Conservation (phyloP, 1,140 invertebrate species). For the Drosophila baimaii region DNA sequence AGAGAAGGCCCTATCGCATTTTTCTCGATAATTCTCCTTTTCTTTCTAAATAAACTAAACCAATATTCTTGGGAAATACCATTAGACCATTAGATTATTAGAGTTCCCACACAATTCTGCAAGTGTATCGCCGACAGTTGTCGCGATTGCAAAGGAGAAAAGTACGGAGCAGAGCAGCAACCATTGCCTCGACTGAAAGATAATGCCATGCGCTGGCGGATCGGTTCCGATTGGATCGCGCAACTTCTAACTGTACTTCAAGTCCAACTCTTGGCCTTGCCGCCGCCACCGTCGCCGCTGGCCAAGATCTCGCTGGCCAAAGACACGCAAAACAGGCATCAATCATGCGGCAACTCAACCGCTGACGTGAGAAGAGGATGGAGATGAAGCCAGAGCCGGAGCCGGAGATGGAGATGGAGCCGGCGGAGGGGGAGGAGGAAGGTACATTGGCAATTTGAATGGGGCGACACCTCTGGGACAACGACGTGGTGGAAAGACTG, state of each 20-base stretch:
- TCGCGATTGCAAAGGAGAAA: constrained; percentile 13
- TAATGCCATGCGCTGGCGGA: constrained; percentile 55
- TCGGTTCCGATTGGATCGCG: constrained; percentile 48
- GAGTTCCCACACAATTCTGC: background rate
- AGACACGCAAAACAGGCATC: constrained; percentile 82
- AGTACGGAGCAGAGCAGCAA: constrained; percentile 15
- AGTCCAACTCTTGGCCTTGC: constrained; percentile 47
- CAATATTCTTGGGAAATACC: background rate
- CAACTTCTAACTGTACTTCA: constrained; percentile 50
- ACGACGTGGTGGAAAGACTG: constrained; percentile 26
- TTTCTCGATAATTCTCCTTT: too few species aligned
- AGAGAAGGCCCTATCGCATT: too few species aligned
- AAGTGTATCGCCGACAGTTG: constrained; percentile 37
- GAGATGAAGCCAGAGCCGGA: background rate
- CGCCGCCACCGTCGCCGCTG: constrained; percentile 14
- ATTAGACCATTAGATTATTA: background rate
- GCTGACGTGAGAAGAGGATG: constrained; percentile 49
- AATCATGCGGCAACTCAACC: constrained; percentile 77
- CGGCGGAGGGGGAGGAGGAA: background rate
- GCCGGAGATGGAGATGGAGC: background rate
- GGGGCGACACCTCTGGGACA: constrained; percentile 49
- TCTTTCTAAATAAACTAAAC: background rate
- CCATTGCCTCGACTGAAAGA: constrained; percentile 27
- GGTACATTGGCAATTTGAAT: constrained; percentile 41
- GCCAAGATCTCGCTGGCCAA: constrained; percentile 17